A percentile compares a stretch with the other conserved stretches of the same genome.
Evolutionary conservation across 2,113 vertebrate species (phyloP).

Genomic region (Lepus timidus): DNA sequence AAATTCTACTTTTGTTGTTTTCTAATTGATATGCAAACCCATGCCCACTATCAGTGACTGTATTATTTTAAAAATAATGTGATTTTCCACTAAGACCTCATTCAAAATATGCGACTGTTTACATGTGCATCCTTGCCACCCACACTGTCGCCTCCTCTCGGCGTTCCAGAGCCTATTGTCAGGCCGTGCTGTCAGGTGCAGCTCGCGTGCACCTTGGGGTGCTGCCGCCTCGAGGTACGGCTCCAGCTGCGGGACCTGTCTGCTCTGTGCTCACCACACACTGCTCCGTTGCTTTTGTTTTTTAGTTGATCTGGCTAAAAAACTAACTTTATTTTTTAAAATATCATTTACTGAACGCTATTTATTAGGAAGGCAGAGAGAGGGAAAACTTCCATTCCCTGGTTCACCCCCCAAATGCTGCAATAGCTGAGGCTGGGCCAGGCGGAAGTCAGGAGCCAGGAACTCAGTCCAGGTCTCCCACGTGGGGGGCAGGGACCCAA

Average conservation of each 20-base stretch:
- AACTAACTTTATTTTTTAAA: neutral
- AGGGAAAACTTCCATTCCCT: no score
- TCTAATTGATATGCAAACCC: neutral
- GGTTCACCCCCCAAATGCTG: no score
- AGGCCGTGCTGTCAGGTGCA: fast-evolving
- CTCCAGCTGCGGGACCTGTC: neutral
- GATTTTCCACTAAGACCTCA: neutral
- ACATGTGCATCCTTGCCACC: fast-evolving
- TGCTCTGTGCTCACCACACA: neutral
- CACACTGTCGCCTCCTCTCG: fast-evolving
- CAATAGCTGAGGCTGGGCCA: no score
- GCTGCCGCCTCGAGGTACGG: neutral
- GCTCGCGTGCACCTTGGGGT: neutral
- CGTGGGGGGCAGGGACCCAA: no score
- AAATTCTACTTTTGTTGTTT: neutral
- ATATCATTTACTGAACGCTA: neutral
- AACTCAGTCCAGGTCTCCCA: no score
- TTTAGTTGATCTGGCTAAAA: neutral
- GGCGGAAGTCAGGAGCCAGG: no score
- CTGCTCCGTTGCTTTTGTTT: neutral
- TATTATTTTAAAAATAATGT: neutral
- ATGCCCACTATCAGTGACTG: neutral
- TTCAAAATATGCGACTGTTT: neutral
- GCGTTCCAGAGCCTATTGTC: neutral
- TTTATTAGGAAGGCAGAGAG: no score